Conservation (phyloP, 2,113 vertebrate genomes). For the Ophthalmolycus amberensis region DNA sequence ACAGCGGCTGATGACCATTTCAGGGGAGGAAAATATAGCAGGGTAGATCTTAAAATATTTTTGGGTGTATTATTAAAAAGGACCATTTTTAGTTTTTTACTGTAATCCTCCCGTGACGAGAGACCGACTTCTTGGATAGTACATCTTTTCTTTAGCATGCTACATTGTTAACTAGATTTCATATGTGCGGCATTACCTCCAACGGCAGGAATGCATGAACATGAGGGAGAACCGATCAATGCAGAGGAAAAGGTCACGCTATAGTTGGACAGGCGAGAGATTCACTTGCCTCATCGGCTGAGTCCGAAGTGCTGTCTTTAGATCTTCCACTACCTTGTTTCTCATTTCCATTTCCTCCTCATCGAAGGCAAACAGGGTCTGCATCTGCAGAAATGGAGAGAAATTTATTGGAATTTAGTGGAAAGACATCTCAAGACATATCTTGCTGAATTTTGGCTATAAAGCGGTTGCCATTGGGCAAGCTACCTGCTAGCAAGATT, state of each 20-base stretch:
- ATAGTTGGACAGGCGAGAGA: neutral
- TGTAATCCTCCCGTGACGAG: conserved; percentile 8
- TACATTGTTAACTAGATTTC: conserved; percentile 24
- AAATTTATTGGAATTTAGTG: neutral
- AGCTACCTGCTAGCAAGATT: conserved; percentile 1
- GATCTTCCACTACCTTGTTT: conserved; percentile 96
- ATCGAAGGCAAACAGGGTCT: conserved; percentile 93
- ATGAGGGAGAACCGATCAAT: neutral
- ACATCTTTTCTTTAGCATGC: conserved; percentile 5
- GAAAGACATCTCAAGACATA: neutral
- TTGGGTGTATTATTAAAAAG: conserved; percentile 10
- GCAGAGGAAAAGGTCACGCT: conserved; percentile 3
- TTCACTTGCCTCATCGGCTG: conserved; percentile 94
- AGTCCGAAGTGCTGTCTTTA: conserved; percentile 96
- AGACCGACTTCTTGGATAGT: conserved; percentile 8
- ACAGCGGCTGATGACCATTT: conserved; percentile 43
- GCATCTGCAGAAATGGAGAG: conserved; percentile 86
- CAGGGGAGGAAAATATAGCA: conserved; percentile 3
- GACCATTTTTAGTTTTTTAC: neutral
- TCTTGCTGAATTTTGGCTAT: neutral
- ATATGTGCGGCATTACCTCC: conserved; percentile 14
- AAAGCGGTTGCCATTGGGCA: neutral
- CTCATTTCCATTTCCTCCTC: conserved; percentile 97
- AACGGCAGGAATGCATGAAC: conserved; percentile 5
- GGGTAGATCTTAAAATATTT: conserved; percentile 38